Conservation (phyloP, 2,797 vertebrate genomes). For the Gallinago nigripennis region DNA sequence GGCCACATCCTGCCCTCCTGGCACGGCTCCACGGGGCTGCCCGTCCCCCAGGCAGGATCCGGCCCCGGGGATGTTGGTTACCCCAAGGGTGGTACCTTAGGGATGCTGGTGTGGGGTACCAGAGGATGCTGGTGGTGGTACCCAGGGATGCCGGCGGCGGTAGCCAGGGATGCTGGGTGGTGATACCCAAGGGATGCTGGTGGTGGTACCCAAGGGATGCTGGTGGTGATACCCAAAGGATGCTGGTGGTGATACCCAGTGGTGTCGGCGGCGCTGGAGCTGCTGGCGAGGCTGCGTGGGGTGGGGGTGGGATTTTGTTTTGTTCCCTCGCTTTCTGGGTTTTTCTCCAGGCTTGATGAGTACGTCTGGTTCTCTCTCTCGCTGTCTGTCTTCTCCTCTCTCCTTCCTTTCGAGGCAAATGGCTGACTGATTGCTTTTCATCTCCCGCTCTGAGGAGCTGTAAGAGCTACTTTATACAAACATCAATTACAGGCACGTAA, state of each 20-base stretch:
- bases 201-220: not conserved
- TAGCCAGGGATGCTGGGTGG: not conserved
- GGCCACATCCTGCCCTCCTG: not conserved
- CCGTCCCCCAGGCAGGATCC: rapidly evolving
- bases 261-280: not conserved
- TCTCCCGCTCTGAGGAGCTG: slow-evolving; percentile 77
- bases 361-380: slow-evolving; percentile 52
- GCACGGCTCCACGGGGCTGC: rapidly evolving
- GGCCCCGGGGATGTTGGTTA: rapidly evolving
- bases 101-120: not conserved
- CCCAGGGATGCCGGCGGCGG: not conserved
- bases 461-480: slow-evolving; percentile 81
- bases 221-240: not conserved
- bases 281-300: not conserved
- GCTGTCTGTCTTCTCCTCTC: slow-evolving; percentile 55
- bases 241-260: not conserved
- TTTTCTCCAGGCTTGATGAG: slow-evolving; percentile 53
- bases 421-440: slow-evolving; percentile 79
- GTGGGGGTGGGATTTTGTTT: not conserved
- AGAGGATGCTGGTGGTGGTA: not conserved
- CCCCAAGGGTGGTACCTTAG: not conserved
- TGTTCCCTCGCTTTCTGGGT: slow-evolving; percentile 22
- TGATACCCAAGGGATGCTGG: not conserved
- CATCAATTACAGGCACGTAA: slow-evolving; percentile 79
- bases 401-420: slow-evolving; percentile 74